Conservation (phyloP, 2,797 vertebrate species). For the Enteromius unitaeniatus region DNA sequence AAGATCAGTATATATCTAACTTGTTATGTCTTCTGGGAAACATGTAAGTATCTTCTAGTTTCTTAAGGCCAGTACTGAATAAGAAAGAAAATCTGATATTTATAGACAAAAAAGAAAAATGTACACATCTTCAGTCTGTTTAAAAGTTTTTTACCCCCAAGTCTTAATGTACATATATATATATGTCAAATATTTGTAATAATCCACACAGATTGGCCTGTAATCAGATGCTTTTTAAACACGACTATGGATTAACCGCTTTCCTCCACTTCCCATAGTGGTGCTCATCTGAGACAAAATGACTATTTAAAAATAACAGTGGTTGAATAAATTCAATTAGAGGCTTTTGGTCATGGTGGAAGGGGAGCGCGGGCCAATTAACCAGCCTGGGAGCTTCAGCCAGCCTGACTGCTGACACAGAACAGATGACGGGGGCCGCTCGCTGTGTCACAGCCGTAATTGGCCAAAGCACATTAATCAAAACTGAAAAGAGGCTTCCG, state of each 20-base stretch:
- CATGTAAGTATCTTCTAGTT: no score
- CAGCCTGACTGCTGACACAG: slow-evolving; percentile 86
- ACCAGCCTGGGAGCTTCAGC: slow-evolving; percentile 84
- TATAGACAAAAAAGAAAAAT: no score
- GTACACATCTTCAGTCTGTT: neutral
- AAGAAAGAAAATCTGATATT: no score
- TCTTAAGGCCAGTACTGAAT: neutral
- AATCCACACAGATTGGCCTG: slow-evolving; percentile 25
- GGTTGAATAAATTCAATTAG: slow-evolving; percentile 99
- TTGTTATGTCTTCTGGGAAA: neutral
- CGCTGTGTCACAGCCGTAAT: slow-evolving; percentile 93
- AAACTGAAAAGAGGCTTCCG: slow-evolving; percentile 83
- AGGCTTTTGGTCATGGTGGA: slow-evolving; percentile 93
- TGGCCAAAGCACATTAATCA: slow-evolving; percentile 88
- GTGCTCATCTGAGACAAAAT: slow-evolving; percentile 86
- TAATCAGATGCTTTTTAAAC: slow-evolving; percentile 38
- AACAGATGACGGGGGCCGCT: slow-evolving; percentile 96
- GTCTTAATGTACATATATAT: neutral
- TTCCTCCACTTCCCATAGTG: slow-evolving; percentile 55
- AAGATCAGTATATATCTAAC: neutral
- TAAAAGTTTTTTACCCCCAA: neutral
- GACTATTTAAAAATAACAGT: slow-evolving; percentile 99
- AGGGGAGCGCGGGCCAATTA: slow-evolving; percentile 86
- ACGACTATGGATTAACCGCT: neutral
- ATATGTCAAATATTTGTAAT: neutral